Evolutionary conservation across 2,888 invertebrate genomes (phyloP), one percentile per base, ranked within the genome.

Genomic region (Mythimna albipuncta): DNA sequence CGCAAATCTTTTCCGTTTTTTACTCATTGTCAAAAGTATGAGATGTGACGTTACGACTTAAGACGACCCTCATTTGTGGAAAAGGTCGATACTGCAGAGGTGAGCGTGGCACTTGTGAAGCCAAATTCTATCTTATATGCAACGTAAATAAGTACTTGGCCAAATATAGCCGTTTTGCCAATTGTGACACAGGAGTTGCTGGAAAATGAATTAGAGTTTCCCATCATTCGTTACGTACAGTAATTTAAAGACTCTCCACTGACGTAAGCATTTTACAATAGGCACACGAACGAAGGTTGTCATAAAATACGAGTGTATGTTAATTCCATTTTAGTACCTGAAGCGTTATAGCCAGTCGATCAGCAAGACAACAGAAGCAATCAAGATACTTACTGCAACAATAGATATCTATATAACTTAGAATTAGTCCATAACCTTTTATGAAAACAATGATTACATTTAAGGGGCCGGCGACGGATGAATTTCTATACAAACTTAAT

Each of bases 271-370:
- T 44, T 62, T 63, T n/a, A 76, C 55, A 76, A 57, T 44, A 19
- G n/a, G 61, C n/a, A 58, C 26, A 50, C 47, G 19, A 70, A 54
- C n/a, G 64, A 16, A 35, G 75, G 21, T 26, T 55, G 21, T 62
- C 67, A 76, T 68, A 62, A 75, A 74, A 13, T 54, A 47, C 38
- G 11, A 57, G n/a, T 63, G n/a, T 52, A 75, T 58, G 57, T 35
- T 13, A 75, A 76, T 76, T 58, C 13, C 16, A 44, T 44, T 68
- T 62, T n/a, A 47, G 26, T 75, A 59, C 32, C 44, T 16, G 57
- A 2, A 59, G 3, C 5, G 7, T 26, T 55, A 59, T 32, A 63
- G 19, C 13, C 7, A 26, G 6, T 59, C 44, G 58, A 69, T 64
- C 58, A 69, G 6, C 16, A 59, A n/a, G 13, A 59, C 52, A 58